phyloP scores from a whole-genome alignment of 2,797 vertebrate species.

The Gadopsis marmoratus region DNA sequence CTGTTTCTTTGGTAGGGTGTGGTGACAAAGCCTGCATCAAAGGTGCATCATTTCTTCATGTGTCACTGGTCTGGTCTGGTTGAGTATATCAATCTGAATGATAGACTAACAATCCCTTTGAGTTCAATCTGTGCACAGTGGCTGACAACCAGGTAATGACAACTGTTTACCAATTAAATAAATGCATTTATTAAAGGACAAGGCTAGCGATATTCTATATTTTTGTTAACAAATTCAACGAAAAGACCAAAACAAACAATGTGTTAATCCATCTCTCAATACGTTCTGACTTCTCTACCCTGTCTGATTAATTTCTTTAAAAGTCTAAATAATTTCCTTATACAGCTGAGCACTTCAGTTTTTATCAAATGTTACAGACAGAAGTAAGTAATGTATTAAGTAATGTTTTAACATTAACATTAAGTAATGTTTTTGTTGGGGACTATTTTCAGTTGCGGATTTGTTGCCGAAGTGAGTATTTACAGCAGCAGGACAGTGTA shows the following conservation, averaged over 20 bases:
- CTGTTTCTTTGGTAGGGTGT: constrained; percentile 6
- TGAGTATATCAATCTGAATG: constrained; percentile 1
- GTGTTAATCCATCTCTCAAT: no score
- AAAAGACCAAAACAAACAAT: constrained; percentile 1
- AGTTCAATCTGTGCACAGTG: neutral
- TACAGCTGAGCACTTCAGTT: neutral
- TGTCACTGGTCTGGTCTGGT: neutral
- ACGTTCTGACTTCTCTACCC: neutral
- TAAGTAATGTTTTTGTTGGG: neutral
- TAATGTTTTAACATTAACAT: no score
- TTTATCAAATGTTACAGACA: neutral
- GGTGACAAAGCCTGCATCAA: constrained; percentile 1
- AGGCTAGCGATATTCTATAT: neutral
- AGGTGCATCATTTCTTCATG: neutral
- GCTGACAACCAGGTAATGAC: neutral
- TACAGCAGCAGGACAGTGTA: neutral
- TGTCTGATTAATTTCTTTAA: neutral
- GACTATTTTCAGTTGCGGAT: neutral
- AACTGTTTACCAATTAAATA: neutral
- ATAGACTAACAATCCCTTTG: neutral
- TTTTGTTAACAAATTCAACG: neutral
- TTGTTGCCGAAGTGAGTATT: neutral
- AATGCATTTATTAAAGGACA: neutral
- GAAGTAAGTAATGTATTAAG: neutral
- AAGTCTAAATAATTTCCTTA: neutral